phyloP scores from a whole-genome alignment of 2,888 invertebrate genomes.

The Punctoribates punctum region DNA sequence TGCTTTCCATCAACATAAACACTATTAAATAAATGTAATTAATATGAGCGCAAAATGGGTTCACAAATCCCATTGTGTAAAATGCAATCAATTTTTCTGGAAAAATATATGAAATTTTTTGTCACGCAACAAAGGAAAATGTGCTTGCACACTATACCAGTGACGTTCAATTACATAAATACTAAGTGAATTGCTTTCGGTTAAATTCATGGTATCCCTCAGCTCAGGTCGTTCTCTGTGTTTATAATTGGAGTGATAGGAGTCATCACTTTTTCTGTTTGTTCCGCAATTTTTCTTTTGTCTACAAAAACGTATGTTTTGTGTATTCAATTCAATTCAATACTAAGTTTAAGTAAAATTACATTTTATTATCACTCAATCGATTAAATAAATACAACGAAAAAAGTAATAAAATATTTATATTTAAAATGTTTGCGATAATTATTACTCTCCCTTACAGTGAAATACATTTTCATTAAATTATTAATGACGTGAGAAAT shows the following conservation, averaged over 20 bases:
- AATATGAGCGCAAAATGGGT: background rate
- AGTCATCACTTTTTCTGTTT: constrained; percentile 10
- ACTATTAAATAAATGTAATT: background rate
- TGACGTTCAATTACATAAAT: background rate
- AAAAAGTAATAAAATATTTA: no score
- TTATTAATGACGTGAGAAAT: background rate
- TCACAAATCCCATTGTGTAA: background rate
- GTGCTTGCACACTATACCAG: background rate
- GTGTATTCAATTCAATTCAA: background rate
- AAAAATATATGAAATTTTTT: no score
- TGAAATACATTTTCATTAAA: background rate
- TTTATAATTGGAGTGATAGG: background rate
- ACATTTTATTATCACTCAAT: no score
- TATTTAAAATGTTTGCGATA: no score
- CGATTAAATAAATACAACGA: no score
- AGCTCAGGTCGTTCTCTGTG: background rate
- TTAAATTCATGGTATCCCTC: background rate
- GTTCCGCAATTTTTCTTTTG: background rate
- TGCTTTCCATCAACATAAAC: background rate
- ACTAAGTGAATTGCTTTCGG: background rate
- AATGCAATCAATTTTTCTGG: constrained; percentile 25
- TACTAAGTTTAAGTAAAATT: no score
- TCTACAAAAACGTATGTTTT: background rate
- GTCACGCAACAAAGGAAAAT: background rate
- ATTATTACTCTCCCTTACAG: background rate